These are phyloP conservation scores for Pelecanus crispus DNA, from an alignment of 2,113 vertebrate genomes.

Conservation along the genomic window DNA sequence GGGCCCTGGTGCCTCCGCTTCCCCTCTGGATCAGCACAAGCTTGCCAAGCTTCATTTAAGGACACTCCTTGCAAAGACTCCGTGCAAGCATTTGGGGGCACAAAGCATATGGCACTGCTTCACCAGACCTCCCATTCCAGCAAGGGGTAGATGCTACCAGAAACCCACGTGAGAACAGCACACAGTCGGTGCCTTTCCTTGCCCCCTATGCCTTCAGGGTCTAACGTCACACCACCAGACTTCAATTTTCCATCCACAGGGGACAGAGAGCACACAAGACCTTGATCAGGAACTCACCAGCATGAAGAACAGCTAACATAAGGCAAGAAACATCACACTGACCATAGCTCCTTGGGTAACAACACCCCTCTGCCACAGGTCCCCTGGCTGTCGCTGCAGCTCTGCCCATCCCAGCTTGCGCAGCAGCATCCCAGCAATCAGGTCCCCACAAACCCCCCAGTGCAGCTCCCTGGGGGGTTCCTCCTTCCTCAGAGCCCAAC, in stretches of 20 bases:
- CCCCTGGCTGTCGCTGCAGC: neutral
- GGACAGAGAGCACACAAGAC: too few species aligned
- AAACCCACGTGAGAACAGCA: neutral
- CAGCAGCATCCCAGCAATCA: neutral
- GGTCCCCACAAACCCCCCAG: neutral
- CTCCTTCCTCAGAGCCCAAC: neutral
- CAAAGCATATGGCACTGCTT: too few species aligned
- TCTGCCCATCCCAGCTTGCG: neutral
- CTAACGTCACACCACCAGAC: neutral
- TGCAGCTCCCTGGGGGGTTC: neutral
- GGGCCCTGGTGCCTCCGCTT: neutral
- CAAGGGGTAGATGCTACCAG: neutral
- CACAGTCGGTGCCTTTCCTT: neutral
- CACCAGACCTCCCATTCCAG: neutral
- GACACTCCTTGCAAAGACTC: neutral
- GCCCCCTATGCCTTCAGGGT: neutral
- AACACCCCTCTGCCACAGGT: neutral
- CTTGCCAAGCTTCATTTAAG: neutral
- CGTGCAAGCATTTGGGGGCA: neutral
- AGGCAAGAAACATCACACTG: neutral
- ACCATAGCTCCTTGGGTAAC: neutral
- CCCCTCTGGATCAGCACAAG: neutral
- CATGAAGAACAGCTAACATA: neutral
- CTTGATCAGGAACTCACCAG: neutral
- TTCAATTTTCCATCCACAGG: too few species aligned